Percentiles rank a stretch among this genome's conserved stretches.
Conservation (phyloP, 2,888 invertebrate genomes). For the Rotaria socialis region DNA sequence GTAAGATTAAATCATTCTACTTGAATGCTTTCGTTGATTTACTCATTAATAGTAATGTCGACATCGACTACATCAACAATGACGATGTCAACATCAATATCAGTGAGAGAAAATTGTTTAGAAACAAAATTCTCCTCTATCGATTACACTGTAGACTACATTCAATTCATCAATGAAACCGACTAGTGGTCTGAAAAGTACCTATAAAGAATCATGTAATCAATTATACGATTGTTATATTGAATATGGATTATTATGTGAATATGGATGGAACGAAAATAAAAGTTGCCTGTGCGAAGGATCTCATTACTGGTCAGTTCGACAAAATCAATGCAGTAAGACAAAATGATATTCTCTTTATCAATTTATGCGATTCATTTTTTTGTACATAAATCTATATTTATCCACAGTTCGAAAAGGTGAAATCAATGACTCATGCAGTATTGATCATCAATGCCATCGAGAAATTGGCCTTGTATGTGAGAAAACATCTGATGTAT, state of each 20-base stretch:
- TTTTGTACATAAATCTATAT: too few species aligned
- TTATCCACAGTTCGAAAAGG: not conserved
- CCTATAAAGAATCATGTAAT: conserved; percentile 11
- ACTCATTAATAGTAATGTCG: not conserved
- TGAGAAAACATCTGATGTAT: not conserved
- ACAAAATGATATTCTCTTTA: not conserved
- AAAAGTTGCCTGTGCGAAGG: conserved; percentile 25
- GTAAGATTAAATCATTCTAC: not conserved
- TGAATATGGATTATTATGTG: conserved; percentile 13
- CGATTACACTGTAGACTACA: not conserved
- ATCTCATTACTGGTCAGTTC: conserved; percentile 20
- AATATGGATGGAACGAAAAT: not conserved
- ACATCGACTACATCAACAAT: not conserved
- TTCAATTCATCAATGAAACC: not conserved
- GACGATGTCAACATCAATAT: not conserved
- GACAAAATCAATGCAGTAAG: conserved; percentile 5
- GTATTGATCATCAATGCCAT: conserved; percentile 17
- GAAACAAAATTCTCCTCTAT: not conserved
- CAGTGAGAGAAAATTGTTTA: not conserved
- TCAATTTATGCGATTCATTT: not conserved
- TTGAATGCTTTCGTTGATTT: too few species aligned
- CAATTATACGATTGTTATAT: conserved; percentile 7
- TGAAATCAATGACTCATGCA: not conserved
- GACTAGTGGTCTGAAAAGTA: not conserved
- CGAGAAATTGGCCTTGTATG: conserved; percentile 27